Evolutionary conservation across 2,888 invertebrate genomes (phyloP), one percentile per base, ranked within the genome.

Genomic region (Plagodis dolabraria): DNA sequence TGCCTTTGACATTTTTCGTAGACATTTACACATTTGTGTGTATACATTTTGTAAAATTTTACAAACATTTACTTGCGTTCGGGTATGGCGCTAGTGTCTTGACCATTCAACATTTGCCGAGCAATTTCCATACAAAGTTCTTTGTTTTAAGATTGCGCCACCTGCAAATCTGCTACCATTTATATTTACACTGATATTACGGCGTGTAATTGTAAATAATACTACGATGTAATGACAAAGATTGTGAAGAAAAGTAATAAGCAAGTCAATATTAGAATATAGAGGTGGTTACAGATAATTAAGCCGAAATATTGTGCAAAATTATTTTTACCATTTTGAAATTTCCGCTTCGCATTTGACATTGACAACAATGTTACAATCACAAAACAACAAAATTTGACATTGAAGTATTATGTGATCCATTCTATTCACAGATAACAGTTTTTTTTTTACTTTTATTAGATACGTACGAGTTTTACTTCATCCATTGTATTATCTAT

Each of bases 1-100:
- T 63, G 63, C 50, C 52, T 70, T 67, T 69, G 68, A 65, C 68
- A 67, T 67, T 70, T 61, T 67, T 60, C 52, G 63, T 57, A 53
- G 54, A 48, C 55, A 57, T 65, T 66, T 22, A 22, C 22, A 22
- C 22, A 22, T 22, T 22, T 22, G 22, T 22, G 22, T 64, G 63
- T 65, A 47, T 67, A 63, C 62, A 63, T 54, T 45, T 36, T 53
- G 46, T 48, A 40, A 11, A 53, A 53, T 50, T 38, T 34, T 5
- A 50, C 50, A 47, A 55, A 51, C 43, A 47, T 38, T n/a, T 1
- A 12, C 47, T 51, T 52, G 47, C 54, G 9, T 12, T 47, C 44
- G n/a, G 5, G 0, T 12, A 12, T 33, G 47, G 40, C 55, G 60
- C 54, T 60, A 55, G 58, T 49, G 34, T 50, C 53, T 46, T 46